A percentile compares a stretch with the other conserved stretches of the same genome.
Evolutionary conservation across 1,140 invertebrate species (phyloP).

Genomic region (Drosophila parvula): DNA sequence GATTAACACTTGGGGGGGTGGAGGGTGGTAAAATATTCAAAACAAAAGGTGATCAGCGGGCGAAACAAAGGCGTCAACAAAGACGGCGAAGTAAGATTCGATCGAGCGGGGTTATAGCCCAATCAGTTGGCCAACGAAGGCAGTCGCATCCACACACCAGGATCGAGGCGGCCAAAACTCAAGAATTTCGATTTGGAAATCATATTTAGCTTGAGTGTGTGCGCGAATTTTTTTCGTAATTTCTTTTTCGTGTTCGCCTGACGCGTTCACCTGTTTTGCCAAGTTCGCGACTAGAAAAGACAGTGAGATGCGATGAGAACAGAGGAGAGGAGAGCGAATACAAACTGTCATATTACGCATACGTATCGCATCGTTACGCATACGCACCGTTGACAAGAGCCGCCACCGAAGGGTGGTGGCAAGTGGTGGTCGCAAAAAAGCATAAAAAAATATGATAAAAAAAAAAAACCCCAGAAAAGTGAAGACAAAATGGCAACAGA

Average conservation of each 20-base stretch:
- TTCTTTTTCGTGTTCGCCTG: slow-evolving; percentile 52
- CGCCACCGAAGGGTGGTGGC: slow-evolving; percentile 24
- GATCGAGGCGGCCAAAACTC: slow-evolving; percentile 35
- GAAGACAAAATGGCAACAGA: slow-evolving; percentile 48
- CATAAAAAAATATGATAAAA: slow-evolving; percentile 37
- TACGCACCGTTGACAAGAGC: slow-evolving; percentile 57
- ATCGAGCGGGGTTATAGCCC: slow-evolving; percentile 11
- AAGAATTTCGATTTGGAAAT: slow-evolving; percentile 22
- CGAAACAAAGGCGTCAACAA: slow-evolving; percentile 47
- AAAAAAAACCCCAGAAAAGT: slow-evolving; percentile 19
- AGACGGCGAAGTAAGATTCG: slow-evolving; percentile 19
- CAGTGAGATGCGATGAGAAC: slow-evolving; percentile 17
- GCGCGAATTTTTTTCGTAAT: slow-evolving; percentile 44
- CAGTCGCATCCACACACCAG: slow-evolving; percentile 32
- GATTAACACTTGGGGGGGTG: slow-evolving; percentile 52
- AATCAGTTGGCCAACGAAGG: slow-evolving; percentile 46
- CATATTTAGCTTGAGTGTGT: slow-evolving; percentile 6
- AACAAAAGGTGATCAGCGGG: slow-evolving; percentile 48
- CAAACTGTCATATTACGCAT: slow-evolving; percentile 72
- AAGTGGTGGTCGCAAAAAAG: slow-evolving; percentile 21
- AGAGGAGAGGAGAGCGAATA: slow-evolving; percentile 50
- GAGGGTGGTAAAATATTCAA: slow-evolving; percentile 13
- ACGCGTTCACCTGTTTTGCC: slow-evolving; percentile 40
- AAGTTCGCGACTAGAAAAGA: slow-evolving; percentile 31
- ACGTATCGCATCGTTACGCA: slow-evolving; percentile 68